Conservation (phyloP, 2,113 vertebrate genomes). For the Archocentrus centrarchus region DNA sequence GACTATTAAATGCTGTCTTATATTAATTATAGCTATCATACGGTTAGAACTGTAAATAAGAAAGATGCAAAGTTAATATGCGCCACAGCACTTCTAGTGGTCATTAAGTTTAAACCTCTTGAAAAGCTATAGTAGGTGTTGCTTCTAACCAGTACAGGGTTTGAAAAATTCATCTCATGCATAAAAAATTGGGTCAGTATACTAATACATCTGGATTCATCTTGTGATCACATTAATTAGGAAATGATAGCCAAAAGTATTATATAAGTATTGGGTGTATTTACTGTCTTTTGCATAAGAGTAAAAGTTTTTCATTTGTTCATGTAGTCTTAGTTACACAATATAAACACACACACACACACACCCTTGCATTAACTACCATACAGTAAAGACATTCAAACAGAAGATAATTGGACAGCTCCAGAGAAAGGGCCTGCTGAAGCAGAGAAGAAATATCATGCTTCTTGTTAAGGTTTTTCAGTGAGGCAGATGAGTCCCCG, state of each 20-base stretch:
- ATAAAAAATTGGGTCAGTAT: background rate
- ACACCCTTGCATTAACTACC: background rate
- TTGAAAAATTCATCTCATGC: background rate
- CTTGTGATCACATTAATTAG: background rate
- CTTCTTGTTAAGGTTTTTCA: constrained; percentile 12
- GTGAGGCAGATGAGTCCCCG: constrained; percentile 11
- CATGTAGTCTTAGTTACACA: background rate
- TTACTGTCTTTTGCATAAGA: background rate
- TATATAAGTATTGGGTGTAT: background rate
- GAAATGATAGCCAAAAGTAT: background rate
- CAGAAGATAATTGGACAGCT: constrained; percentile 34
- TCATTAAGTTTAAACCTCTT: background rate
- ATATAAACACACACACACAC: background rate
- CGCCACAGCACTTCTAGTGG: background rate
- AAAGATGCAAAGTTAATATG: background rate
- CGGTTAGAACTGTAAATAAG: background rate
- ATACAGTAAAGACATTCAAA: constrained; percentile 4
- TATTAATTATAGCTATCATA: background rate
- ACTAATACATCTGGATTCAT: background rate
- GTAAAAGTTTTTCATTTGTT: background rate
- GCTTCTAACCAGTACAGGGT: background rate
- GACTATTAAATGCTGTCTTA: background rate
- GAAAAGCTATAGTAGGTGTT: background rate
- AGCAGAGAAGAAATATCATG: background rate
- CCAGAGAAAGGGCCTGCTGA: background rate